Evolutionary conservation across 2,888 invertebrate species (phyloP).

Genomic region (Scotopteryx bipunctaria): DNA sequence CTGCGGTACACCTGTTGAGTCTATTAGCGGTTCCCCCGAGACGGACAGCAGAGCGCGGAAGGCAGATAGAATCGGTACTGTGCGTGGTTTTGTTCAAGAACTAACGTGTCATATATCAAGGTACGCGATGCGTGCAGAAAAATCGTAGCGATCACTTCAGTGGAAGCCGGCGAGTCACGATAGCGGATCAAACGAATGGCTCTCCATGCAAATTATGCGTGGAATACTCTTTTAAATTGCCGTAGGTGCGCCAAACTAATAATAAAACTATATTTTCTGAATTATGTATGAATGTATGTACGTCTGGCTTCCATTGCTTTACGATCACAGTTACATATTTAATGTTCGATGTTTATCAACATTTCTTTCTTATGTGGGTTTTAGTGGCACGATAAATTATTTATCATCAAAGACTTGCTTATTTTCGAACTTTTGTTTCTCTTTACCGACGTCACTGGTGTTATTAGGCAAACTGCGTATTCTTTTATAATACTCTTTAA

Average conservation of each 20-base stretch:
- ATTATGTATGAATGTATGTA: slow-evolving; percentile 68
- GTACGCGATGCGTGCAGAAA: slow-evolving; percentile 70
- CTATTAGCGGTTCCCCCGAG: slow-evolving; percentile 64
- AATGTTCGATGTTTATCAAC: slow-evolving; percentile 83
- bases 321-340: slow-evolving; percentile 83
- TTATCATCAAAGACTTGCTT: slow-evolving; percentile 80
- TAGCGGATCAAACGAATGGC: slow-evolving; percentile 65
- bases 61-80: slow-evolving; percentile 62
- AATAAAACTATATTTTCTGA: slow-evolving; percentile 43
- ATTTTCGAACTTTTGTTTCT: slow-evolving; percentile 80
- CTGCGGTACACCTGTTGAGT: slow-evolving; percentile 78
- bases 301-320: slow-evolving; percentile 78
- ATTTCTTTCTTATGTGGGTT: slow-evolving; percentile 82
- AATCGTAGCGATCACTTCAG: slow-evolving; percentile 63
- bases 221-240: slow-evolving; percentile 69
- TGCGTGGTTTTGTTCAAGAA: slow-evolving; percentile 51
- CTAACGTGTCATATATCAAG: slow-evolving; percentile 65
- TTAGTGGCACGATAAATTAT: slow-evolving; percentile 80
- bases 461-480: slow-evolving; percentile 61
- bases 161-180: slow-evolving; percentile 51
- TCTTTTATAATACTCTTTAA: slow-evolving; percentile 50
- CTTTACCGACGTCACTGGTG: slow-evolving; percentile 62
- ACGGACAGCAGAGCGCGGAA: slow-evolving; percentile 50
- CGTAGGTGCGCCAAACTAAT: slow-evolving; percentile 56
- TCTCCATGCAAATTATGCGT: slow-evolving; percentile 69